Base-by-base conservation (phyloP, 2,797 vertebrate genomes). In the Thalassophryne amazonica region DNA sequence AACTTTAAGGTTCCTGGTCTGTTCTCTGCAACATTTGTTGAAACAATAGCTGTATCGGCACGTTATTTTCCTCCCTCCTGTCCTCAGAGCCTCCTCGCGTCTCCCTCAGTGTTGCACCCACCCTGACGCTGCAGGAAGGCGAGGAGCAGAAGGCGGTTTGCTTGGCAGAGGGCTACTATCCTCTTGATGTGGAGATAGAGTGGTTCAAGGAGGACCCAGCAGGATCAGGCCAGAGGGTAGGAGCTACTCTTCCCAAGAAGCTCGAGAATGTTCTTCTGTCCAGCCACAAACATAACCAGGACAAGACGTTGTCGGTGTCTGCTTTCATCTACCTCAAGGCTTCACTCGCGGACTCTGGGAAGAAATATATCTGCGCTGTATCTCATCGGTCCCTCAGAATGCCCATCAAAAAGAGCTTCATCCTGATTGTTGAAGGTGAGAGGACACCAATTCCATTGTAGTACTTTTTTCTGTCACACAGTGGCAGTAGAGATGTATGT, bases 241-340 rank as follows among this genome's bases (percentile, higher is more conserved):
- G 81, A 0, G 69, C 66, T 6, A 66, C 79, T 11, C 51, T 91
- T 0, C 91, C 91, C 0, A 62, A 53, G 8, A 20, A 33, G 32
- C 38, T 91, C 16, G 15, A 71, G 9, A 89, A 90, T 6, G 1
- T 91, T 11, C 46, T 90, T 40, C 77, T 78, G 13, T 91, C 91
- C 41, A 90, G 88, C 74, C 90, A 92, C 76, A 85, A 50, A 8
- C 58, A 73, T 69, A 86, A 88, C 72, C 11, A 14, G 2, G 85
- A 90, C 3, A 75, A 74, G 25, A 93, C 91, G 17, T 91, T 66
- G 79, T 81, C 87, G 0, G 35, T 90, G 32, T 86, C 87, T 0
- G 79, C 86, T 9, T 93, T 80, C 82, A 90, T 92, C 67, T 76
- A 88, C 40, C 81, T 92, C 42, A n/a, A 61, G 5, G 88, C 86